phyloP scores from a whole-genome alignment of 2,888 invertebrate genomes.

The Gryllus longicercus region DNA sequence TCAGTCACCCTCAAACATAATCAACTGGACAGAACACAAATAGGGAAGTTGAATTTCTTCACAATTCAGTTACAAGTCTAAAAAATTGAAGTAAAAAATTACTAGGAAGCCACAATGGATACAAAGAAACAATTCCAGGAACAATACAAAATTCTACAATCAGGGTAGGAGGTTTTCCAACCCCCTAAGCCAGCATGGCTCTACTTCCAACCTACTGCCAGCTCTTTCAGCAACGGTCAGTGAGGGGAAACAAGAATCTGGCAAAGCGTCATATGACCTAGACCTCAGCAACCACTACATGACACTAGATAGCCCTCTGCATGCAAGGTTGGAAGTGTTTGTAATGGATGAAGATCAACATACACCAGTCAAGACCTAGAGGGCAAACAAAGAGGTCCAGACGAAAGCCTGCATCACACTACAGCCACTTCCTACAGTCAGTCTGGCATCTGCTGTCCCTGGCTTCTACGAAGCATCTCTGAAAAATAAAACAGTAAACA shows the following conservation, averaged over 20 bases:
- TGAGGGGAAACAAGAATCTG: not conserved
- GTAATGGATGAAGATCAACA: conserved; percentile 3
- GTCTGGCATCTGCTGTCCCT: not conserved
- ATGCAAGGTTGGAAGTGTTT: conserved; percentile 1
- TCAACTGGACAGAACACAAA: not conserved
- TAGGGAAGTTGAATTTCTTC: not conserved
- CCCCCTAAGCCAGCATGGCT: not conserved
- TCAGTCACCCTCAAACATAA: not conserved
- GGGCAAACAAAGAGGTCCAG: not conserved
- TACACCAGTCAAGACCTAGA: not conserved
- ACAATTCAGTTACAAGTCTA: conserved; percentile 17
- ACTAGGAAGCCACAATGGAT: not conserved
- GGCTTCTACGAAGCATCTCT: conserved; percentile 31
- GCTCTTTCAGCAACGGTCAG: not conserved
- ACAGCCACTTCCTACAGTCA: conserved; percentile 3
- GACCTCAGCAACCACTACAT: conserved; percentile 5
- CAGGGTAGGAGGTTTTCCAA: not conserved
- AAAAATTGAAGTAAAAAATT: conserved; percentile 7
- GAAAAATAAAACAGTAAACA: conserved; percentile 19
- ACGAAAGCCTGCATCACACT: not conserved
- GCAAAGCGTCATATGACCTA: conserved; percentile 17
- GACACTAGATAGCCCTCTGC: conserved; percentile 10
- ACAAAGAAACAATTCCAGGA: conserved; percentile 5
- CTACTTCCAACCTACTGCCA: conserved; percentile 11
- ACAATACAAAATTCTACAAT: conserved; percentile 7